Conservation (phyloP, 2,113 vertebrate species). For the Callocephalon fimbriatum region DNA sequence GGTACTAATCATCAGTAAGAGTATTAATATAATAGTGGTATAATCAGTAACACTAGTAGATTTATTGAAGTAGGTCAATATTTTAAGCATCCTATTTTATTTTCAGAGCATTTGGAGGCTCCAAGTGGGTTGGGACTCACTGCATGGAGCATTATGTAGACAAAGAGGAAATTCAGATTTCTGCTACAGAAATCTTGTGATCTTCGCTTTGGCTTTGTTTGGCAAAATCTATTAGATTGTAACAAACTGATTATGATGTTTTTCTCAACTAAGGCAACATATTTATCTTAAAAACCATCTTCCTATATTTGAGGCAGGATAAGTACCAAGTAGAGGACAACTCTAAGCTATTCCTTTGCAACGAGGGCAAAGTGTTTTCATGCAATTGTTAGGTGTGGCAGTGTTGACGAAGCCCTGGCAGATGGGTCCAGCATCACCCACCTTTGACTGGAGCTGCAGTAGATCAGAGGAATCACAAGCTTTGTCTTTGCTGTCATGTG, state of each 20-base stretch:
- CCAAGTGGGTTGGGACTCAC: neutral
- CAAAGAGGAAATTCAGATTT: neutral
- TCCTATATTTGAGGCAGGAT: neutral
- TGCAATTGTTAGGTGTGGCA: accelerated
- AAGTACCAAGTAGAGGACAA: neutral
- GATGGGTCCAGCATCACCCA: neutral
- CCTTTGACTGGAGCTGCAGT: neutral
- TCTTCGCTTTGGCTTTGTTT: neutral
- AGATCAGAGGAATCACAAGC: neutral
- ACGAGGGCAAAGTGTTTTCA: neutral
- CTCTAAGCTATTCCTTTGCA: neutral
- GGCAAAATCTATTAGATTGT: neutral
- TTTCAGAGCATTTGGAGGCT: neutral
- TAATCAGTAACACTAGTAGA: neutral
- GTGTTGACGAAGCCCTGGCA: neutral
- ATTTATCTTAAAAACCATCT: neutral
- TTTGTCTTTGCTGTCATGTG: neutral
- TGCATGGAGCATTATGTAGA: neutral
- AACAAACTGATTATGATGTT: neutral
- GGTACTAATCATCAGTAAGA: neutral
- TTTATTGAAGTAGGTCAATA: neutral
- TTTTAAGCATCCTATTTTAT: neutral
- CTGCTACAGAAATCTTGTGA: neutral
- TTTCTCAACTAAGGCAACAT: neutral
- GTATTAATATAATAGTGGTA: neutral